A percentile compares a stretch with the other conserved stretches of the same genome.
Evolutionary conservation across 2,113 vertebrate genomes (phyloP).

Genomic region (Crotalus viridis): DNA sequence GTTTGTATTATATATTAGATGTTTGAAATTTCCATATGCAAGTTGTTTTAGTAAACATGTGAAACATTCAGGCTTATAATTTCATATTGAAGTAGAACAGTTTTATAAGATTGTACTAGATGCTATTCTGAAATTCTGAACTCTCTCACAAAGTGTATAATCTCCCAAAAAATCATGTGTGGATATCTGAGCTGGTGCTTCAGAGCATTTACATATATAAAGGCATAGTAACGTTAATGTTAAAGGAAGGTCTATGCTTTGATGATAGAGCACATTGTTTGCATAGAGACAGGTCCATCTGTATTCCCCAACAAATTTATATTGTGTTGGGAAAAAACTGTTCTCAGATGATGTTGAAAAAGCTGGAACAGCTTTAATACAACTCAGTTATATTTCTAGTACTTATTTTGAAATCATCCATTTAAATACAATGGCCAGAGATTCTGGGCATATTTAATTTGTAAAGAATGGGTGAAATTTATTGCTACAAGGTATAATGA

Average conservation of each 20-base stretch:
- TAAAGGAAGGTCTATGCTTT: neutral
- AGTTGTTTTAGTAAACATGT: neutral
- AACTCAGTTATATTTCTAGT: neutral
- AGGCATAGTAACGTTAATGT: neutral
- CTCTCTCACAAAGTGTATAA: neutral
- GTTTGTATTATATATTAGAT: neutral
- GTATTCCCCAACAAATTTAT: neutral
- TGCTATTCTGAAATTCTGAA: neutral
- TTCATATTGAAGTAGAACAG: neutral
- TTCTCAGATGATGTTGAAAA: neutral
- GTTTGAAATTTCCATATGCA: neutral
- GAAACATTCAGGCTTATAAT: no score
- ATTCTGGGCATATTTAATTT: neutral
- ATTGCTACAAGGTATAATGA: neutral
- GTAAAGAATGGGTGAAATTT: neutral
- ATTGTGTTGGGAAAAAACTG: neutral
- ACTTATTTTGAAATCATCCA: neutral
- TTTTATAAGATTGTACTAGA: neutral
- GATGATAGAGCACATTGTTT: neutral
- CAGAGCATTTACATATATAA: neutral
- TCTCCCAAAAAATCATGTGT: neutral
- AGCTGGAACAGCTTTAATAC: neutral
- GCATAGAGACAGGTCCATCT: no score
- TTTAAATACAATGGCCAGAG: neutral
- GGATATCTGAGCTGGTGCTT: neutral